Evolutionary conservation across 64 coral and sea anemone genomes (phyloP), one percentile per base, ranked within the genome.

Genomic region (Anthopleura sola): DNA sequence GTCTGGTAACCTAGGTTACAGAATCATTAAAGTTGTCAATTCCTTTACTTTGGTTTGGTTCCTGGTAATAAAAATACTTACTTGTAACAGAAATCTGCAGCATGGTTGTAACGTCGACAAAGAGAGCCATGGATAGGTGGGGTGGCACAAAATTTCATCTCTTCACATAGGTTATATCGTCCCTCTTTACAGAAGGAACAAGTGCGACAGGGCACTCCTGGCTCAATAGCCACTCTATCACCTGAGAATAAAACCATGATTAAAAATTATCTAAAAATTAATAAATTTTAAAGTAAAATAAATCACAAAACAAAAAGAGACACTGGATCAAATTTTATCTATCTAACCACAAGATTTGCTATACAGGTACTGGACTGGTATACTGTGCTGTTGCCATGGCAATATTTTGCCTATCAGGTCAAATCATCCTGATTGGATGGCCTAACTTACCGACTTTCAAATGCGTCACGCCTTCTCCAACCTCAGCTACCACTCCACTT

Each of bases 21-120:
- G 36, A 60, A 78, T 5, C 24, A 55, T 64, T 24, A 7, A 86
- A 75, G 26, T 18, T 21, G 6, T 31, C 16, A 58, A 13, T 21
- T 60, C 7, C 54, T 28, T 83, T 20, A 34, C 8, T 57, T 39
- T 44, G 40, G 40, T 44, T 44, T 44, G 40, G 40, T 44, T 44
- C 4, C 4, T 44, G 40, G 9, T 6, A 44, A 2, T 44, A 44
- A 44, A 1, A 40, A 26, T 62, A 26, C 92, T 94, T 84, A 99
- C 97, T 99, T 99, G 81, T 87, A 99, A 54, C 97, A 99, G 34
- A 99, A 99, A 69, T 99, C 97, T 17, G 97, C 97, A 23, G 92
- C 83, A 87, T 99, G 97, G 2, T 82, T 81, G 37, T 94, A 99
- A 50, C 82, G 88, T 84, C 90, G 82, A 62, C 92, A 99, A 17